phyloP scores from a whole-genome alignment of 2,113 vertebrate genomes.

The Semnornis frantzii region DNA sequence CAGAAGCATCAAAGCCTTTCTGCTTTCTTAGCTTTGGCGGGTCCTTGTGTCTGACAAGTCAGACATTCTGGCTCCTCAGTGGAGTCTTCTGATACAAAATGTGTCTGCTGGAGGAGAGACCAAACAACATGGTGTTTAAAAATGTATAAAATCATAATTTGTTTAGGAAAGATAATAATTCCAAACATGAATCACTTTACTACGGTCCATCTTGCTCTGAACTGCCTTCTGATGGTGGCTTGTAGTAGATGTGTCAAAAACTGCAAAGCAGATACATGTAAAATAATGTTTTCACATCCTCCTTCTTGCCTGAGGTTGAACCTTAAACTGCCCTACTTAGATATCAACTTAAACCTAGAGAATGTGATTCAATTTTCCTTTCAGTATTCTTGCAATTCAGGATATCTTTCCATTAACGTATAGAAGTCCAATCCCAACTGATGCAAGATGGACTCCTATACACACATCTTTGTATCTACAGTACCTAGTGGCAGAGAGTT shows the following conservation, averaged over 20 bases:
- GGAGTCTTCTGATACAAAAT: background rate
- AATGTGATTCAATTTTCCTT: background rate
- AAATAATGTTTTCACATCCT: background rate
- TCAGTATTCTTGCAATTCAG: background rate
- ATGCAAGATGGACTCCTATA: background rate
- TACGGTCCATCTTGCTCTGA: background rate
- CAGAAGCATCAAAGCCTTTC: background rate
- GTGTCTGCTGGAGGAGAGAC: background rate
- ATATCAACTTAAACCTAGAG: background rate
- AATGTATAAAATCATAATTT: conserved; percentile 29
- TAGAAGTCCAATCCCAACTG: background rate
- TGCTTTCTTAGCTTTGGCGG: background rate
- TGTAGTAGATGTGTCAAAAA: background rate
- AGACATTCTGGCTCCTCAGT: conserved; percentile 38
- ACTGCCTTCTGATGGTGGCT: background rate
- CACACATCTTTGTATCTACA: background rate
- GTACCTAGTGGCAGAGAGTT: background rate
- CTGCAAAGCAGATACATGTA: background rate
- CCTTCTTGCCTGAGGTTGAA: background rate
- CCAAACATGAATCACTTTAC: background rate
- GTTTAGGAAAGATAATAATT: background rate
- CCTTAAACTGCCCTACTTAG: background rate
- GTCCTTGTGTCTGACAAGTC: background rate
- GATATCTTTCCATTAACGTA: background rate
- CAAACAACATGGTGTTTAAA: conserved; percentile 10